Evolutionary conservation across 2,797 vertebrate species (phyloP), one percentile per base, ranked within the genome.

Genomic region (Macropus fuliginosus): DNA sequence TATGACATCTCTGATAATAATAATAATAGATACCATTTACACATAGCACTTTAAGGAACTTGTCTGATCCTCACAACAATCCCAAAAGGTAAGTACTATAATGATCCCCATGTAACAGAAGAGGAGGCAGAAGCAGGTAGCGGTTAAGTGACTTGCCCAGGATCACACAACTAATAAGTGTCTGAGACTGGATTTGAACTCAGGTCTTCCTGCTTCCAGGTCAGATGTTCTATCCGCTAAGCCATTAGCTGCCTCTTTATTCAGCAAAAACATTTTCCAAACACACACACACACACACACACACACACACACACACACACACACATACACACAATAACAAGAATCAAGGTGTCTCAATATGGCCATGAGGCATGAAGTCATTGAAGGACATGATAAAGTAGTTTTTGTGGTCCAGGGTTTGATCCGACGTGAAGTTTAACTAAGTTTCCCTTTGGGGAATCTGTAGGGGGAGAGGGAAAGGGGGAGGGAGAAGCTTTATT

Each of bases 401-500:
- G 74, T 50, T 24, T 46, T 21, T 46, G 74, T 87, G 74, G 24
- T 46, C 74, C 74, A 50, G 8, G 74, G 24, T 87, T 46, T 27
- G 21, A 50, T 87, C 5, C 1, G 21, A 87, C 9, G 2, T 50
- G 21, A 87, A 87, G n/a, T 50, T 27, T 87, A 87, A 87, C 40
- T 50, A 46, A 81, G 74, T 87, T 50, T 50, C 10, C 74, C 74
- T 87, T 50, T 81, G 18, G 0, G 74, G 18, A 31, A 4, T 13
- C 9, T 3, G 40, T 3, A 3, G 3, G 66, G 0, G 0, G 40
- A 0, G 24, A 27, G 40, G 40, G 40, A 5, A 12, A 66, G 40
- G 18, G 12, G 31, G 59, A 21, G 16, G 16, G 16, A 28, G 34
- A 87, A 87, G 40, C 40, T 87, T 27, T 55, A 40, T 18, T 56